phyloP scores from a whole-genome alignment of 2,113 vertebrate genomes.

The Odontesthes bonariensis region DNA sequence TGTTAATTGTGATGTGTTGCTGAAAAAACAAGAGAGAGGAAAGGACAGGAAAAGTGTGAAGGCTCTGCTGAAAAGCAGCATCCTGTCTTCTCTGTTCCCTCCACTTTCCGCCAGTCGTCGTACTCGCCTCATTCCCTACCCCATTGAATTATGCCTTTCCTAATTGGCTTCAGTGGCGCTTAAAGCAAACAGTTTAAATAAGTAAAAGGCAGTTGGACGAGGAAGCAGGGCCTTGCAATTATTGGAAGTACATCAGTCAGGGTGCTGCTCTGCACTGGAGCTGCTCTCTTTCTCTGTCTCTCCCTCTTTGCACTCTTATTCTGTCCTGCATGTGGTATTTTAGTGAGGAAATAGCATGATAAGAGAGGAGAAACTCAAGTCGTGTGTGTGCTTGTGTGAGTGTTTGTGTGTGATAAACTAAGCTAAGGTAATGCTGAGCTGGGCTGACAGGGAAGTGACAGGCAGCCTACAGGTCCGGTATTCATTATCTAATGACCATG shows the following conservation, averaged over 20 bases:
- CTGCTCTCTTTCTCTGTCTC: conserved; percentile 35
- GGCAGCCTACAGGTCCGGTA: conserved; percentile 90
- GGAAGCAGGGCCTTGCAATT: conserved; percentile 82
- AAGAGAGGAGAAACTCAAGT: conserved; percentile 32
- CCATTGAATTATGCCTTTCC: conserved; percentile 80
- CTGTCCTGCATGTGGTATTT: conserved; percentile 39
- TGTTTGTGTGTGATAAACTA: conserved; percentile 24
- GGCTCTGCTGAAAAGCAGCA: conserved; percentile 43
- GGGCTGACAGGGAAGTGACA: conserved; percentile 78
- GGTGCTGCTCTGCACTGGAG: conserved; percentile 46
- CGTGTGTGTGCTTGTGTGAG: conserved; percentile 6
- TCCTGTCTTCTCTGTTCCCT: conserved; percentile 29
- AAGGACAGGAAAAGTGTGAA: conserved; percentile 47
- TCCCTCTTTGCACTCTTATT: conserved; percentile 30
- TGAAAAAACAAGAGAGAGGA: conserved; percentile 40
- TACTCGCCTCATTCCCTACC: conserved; percentile 64
- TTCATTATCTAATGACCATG: conserved; percentile 90
- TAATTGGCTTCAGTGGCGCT: conserved; percentile 84
- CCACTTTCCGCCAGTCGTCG: conserved; percentile 33
- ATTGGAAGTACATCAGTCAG: conserved; percentile 86
- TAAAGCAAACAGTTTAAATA: conserved; percentile 87
- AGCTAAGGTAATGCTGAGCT: conserved; percentile 42
- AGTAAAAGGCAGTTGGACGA: conserved; percentile 84
- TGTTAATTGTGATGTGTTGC: conserved; percentile 18
- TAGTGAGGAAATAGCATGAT: conserved; percentile 5